These are phyloP conservation scores for Tauraco hartlaubi DNA, from an alignment of 2,797 vertebrate species.

Conservation along the genomic window DNA sequence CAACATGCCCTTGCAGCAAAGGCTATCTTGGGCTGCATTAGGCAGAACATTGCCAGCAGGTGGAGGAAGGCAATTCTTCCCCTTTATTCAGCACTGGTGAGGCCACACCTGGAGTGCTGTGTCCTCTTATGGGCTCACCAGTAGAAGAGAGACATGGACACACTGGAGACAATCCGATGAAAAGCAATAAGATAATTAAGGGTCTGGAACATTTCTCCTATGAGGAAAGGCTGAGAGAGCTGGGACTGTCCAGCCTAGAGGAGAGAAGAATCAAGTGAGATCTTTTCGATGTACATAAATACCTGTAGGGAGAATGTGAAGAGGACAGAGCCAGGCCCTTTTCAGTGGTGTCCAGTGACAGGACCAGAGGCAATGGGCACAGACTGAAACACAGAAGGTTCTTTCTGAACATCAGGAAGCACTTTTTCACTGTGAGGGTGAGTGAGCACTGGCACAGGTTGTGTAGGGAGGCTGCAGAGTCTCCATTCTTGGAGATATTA, in stretches of 20 bases:
- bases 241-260: background rate
- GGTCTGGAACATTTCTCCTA: background rate
- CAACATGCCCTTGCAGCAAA: no score
- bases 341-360: background rate
- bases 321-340: background rate
- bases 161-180: background rate
- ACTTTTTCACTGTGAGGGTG: background rate
- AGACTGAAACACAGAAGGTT: background rate
- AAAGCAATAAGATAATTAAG: background rate
- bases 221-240: background rate
- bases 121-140: background rate
- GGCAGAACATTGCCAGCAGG: no score
- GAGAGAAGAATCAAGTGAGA: background rate
- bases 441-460: background rate
- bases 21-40: no score
- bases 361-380: background rate
- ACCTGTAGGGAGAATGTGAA: background rate
- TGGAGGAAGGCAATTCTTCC: background rate
- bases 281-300: background rate
- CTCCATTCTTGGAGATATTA: background rate
- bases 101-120: background rate
- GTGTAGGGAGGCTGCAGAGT: background rate
- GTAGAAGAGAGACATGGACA: background rate
- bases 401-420: background rate
- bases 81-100: background rate